Conservation (phyloP, 1,140 invertebrate genomes). For the Solenopsis fugax region DNA sequence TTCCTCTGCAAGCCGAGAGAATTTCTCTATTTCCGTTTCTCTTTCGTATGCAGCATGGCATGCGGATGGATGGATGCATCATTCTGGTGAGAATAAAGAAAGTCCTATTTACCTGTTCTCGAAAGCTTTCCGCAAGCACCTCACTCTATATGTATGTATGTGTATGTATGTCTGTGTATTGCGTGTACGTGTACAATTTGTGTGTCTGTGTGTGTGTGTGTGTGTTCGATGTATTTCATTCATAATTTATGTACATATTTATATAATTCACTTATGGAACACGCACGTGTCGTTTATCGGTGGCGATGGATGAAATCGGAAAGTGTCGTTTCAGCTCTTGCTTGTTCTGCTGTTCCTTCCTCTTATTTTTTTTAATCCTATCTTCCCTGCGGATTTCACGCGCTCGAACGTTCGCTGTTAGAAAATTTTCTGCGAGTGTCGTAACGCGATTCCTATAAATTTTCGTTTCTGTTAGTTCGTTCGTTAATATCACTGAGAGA, state of each 20-base stretch:
- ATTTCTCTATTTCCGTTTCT: neutral
- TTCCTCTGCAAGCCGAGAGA: conserved; percentile 29
- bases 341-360: neutral
- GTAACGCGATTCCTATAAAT: neutral
- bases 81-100: neutral
- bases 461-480: conserved; percentile 45
- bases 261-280: conserved; percentile 16
- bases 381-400: neutral
- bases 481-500: conserved; percentile 49
- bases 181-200: neutral
- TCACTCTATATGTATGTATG: neutral
- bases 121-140: neutral
- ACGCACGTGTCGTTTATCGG: conserved; percentile 1
- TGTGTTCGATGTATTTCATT: neutral
- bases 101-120: neutral
- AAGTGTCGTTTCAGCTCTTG: conserved; percentile 8
- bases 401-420: neutral
- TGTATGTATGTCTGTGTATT: neutral
- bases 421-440: neutral
- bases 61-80: conserved; percentile 16
- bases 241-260: conserved; percentile 43
- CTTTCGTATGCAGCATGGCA: neutral
- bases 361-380: neutral
- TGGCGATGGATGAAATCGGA: neutral
- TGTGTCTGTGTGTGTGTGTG: neutral